phyloP scores from a whole-genome alignment of 92 coral and sea anemone species.

The Ricordea florida region DNA sequence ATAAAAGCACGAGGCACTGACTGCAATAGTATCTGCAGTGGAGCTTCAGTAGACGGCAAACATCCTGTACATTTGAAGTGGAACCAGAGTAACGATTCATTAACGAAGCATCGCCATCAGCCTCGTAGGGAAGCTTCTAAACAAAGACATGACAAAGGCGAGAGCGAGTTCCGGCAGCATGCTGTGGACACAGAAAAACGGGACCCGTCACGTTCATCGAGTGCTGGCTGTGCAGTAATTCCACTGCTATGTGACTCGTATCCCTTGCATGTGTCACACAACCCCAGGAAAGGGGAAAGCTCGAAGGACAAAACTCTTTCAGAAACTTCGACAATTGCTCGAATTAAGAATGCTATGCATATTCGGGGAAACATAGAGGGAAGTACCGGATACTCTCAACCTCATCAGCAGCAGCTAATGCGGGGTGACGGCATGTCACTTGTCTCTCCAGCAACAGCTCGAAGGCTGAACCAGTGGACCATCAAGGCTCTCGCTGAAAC shows the following conservation, averaged over 20 bases:
- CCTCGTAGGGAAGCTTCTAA: background rate
- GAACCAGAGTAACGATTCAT: constrained; percentile 80
- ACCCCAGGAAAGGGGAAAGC: constrained; percentile 23
- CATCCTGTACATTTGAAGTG: constrained; percentile 68
- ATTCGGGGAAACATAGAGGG: constrained; percentile 11
- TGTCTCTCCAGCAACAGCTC: constrained; percentile 79
- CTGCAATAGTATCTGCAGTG: constrained; percentile 65
- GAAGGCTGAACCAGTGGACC: constrained; percentile 84
- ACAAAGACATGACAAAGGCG: background rate
- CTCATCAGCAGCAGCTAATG: background rate
- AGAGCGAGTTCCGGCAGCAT: constrained; percentile 3
- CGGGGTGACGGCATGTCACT: constrained; percentile 59
- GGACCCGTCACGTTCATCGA: constrained; percentile 74
- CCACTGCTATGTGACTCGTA: constrained; percentile 74
- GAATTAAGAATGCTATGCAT: background rate
- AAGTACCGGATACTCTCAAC: background rate
- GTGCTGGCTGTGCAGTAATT: constrained; percentile 76
- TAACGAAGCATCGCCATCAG: constrained; percentile 73
- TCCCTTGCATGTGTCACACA: constrained; percentile 81
- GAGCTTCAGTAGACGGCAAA: constrained; percentile 66
- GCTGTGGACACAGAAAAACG: constrained; percentile 12
- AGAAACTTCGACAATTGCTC: constrained; percentile 6
- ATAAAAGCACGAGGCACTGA: constrained; percentile 59
- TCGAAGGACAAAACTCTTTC: constrained; percentile 1
- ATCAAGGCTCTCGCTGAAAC: constrained; percentile 49